Conservation (phyloP, 2,113 vertebrate genomes). For the Hypanus sabinus region DNA sequence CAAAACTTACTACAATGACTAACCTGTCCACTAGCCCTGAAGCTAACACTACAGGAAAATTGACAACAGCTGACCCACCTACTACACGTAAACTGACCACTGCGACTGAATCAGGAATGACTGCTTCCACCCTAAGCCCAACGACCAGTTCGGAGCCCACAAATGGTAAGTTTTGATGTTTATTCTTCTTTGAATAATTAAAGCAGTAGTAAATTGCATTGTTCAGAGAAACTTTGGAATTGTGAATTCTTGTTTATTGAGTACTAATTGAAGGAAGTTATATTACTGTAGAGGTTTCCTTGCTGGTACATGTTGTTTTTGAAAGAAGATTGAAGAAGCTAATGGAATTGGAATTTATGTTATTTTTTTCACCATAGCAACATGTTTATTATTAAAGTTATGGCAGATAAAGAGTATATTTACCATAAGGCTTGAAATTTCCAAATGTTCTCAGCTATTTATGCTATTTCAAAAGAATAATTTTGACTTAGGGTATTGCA, state of each 20-base stretch:
- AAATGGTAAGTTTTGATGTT: background rate
- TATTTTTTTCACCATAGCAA: background rate
- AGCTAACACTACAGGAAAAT: constrained; percentile 18
- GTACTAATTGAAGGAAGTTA: background rate
- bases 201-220: background rate
- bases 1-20: constrained; percentile 42
- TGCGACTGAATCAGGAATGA: background rate
- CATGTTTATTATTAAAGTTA: background rate
- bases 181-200: constrained; percentile 2
- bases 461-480: background rate
- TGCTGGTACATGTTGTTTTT: background rate
- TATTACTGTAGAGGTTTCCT: background rate
- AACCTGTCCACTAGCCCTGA: background rate
- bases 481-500: background rate
- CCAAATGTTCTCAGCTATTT: background rate
- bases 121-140: background rate
- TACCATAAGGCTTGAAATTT: background rate
- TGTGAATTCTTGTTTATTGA: background rate
- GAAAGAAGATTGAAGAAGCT: background rate
- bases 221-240: background rate
- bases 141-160: background rate
- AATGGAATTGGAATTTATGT: background rate
- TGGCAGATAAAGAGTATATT: background rate
- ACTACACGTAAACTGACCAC: constrained; percentile 35
- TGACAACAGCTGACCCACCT: constrained; percentile 13